Base-by-base conservation (phyloP, 2,113 vertebrate genomes). In the Kryptolebias marmoratus region DNA sequence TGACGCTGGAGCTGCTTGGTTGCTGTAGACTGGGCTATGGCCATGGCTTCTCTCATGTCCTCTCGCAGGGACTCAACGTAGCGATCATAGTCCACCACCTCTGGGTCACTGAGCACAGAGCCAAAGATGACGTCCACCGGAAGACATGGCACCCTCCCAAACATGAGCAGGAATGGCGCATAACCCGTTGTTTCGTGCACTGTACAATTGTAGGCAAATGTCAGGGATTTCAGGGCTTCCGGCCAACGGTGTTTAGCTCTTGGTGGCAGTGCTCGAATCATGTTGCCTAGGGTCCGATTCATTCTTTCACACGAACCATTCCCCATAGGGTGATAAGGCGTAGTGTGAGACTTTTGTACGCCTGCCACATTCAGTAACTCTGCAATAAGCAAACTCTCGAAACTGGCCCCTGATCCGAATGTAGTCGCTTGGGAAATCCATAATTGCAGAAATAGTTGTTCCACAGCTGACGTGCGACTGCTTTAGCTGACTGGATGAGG, bases 391-490 rank as follows among this genome's bases (percentile, higher is more conserved):
- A 16, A 1, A 13, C 63, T 65, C 18, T 65, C 48, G 27, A 39
- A 65, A 5, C 9, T 53, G 18, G 30, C 49, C 64, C 64, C 48
- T 55, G 64, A 32, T 67, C 50, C 5, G 32, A 67, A 16, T 67
- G 64, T 15, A 67, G n/a, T 1, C 64, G 1, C 8, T 30, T 54
- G 16, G 64, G 36, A 32, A 67, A 67, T 0, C 50, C 64, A 16
- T 67, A 67, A 0, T 55, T 18, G 10, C 36, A 67, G 30, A 54
- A 67, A 5, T 16, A 67, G 52, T 67, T 55, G n/a, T 67, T 13
- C 64, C 64, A 66, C 7, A 66, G 5, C 15, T 66, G 64, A 12
- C 54, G 64, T 12, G 64, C 31, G 1, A 66, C 49, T 42, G 64
- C 50, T 18, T 52, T 67, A 1, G 50, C 64, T 0, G 52, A 67